Evolutionary conservation across 2,113 vertebrate species (phyloP).

Genomic region (Lipophrys pholis): DNA sequence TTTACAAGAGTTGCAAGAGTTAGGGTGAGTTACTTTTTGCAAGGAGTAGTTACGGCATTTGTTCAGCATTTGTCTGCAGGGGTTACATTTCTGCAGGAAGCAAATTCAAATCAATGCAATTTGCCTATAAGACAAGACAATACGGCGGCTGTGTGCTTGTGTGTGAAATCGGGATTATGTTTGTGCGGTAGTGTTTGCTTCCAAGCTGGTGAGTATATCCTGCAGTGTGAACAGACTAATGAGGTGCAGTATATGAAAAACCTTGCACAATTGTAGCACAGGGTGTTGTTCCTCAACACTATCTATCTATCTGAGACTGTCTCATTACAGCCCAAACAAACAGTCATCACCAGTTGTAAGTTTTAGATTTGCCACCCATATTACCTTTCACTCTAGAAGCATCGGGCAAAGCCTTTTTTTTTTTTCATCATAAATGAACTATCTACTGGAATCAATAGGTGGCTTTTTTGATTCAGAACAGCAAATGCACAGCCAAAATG

Average conservation of each 20-base stretch:
- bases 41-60: too few relatives aligned
- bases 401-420: not conserved
- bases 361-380: conserved; percentile 20
- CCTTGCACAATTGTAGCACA: not conserved
- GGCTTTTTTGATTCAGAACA: too few relatives aligned
- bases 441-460: too few relatives aligned
- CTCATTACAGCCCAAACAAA: conserved; percentile 23
- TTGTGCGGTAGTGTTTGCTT: not conserved
- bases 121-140: too few relatives aligned
- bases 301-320: conserved; percentile 36
- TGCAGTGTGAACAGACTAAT: not conserved
- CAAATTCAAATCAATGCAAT: too few relatives aligned
- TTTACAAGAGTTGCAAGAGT: too few relatives aligned
- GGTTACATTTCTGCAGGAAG: too few relatives aligned
- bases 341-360: not conserved
- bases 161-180: not conserved
- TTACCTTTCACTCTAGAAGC: not conserved
- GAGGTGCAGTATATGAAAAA: not conserved
- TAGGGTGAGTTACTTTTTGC: too few relatives aligned
- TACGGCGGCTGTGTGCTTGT: not conserved
- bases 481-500: too few relatives aligned
- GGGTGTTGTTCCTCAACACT: too few relatives aligned
- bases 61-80: too few relatives aligned
- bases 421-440: not conserved
- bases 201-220: not conserved